Base-by-base conservation (phyloP, 2,797 vertebrate genomes). In the Sandelia bainsii region DNA sequence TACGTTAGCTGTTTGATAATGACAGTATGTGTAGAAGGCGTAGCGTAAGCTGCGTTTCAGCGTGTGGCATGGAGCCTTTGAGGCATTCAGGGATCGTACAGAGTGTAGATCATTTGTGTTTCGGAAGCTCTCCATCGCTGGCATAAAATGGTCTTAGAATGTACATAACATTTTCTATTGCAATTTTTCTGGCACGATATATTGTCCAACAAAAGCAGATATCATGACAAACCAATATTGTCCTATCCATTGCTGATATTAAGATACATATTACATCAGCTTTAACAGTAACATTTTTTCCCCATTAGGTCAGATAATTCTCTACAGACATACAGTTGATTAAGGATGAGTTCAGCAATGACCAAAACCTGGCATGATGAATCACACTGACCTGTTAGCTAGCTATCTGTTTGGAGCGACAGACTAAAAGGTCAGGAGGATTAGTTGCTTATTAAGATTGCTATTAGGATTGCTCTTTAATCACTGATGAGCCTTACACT, bases 391-490 rank as follows among this genome's bases (percentile, higher is more conserved):
- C 70, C 65, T 42, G 46, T 67, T 14, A 20, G 53, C 81, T 92
- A 87, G 32, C 32, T 34, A 88, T 91, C 85, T 77, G 79, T 88
- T 88, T 80, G 48, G 73, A 78, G 82, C 82, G 87, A 87, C 87
- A 92, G 82, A 80, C 29, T 74, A 37, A 91, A 91, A 91, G 90
- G 88, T 77, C 90, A 91, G 59, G 2, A 37, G 84, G 83, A 88
- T 91, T 90, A 80, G 78, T 69, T 27, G 44, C 80, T 83, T 91
- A 82, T 88, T 91, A 89, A 85, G 76, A 76, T n/a, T n/a, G n/a
- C n/a, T n/a, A n/a, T n/a, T n/a, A 62, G 69, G 29, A 53, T 71
- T n/a, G 77, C 79, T 88, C 79, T 75, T 87, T 89, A 82, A 89
- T 92, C 87, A 81, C 83, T 76, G 62, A 46, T 48, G 72, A 81